Conservation (phyloP, 1,140 invertebrate genomes). For the Pseudachorutes palmiensis region DNA sequence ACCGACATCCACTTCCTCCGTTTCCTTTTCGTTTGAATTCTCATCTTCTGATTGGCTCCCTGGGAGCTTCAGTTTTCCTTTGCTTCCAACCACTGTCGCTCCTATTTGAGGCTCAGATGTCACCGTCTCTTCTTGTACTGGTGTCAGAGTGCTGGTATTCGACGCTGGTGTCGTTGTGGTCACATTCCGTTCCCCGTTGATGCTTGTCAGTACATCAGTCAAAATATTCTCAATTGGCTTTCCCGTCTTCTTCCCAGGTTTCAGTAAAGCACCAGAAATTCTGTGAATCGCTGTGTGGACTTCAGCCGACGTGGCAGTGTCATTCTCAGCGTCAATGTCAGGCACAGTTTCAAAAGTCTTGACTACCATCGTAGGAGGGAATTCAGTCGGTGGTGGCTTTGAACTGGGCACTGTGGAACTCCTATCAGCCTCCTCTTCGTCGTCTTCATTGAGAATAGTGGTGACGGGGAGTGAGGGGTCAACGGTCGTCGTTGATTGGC, state of each 20-base stretch:
- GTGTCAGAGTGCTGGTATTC: not conserved
- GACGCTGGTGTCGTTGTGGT: not conserved
- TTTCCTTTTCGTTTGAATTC: conserved; percentile 10
- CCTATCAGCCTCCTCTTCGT: not conserved
- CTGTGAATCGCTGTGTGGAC: conserved; percentile 36
- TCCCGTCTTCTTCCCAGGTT: conserved; percentile 15
- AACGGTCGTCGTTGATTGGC: no score
- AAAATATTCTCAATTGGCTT: conserved; percentile 37
- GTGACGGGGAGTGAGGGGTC: not conserved
- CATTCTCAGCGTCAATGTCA: conserved; percentile 24
- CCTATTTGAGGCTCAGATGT: not conserved
- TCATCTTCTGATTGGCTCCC: conserved; percentile 28
- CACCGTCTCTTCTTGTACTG: not conserved
- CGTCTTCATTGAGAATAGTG: not conserved
- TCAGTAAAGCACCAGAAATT: conserved; percentile 35
- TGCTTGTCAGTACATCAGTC: conserved; percentile 30
- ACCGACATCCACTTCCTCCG: conserved; percentile 17
- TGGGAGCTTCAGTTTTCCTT: conserved; percentile 13
- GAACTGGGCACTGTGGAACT: not conserved
- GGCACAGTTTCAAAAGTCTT: not conserved
- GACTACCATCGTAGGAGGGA: not conserved
- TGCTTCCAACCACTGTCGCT: not conserved
- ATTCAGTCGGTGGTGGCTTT: not conserved
- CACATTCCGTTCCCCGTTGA: conserved; percentile 28
- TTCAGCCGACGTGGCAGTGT: conserved; percentile 36